phyloP scores from a whole-genome alignment of 2,888 invertebrate species.

The Limnephilus auricula region DNA sequence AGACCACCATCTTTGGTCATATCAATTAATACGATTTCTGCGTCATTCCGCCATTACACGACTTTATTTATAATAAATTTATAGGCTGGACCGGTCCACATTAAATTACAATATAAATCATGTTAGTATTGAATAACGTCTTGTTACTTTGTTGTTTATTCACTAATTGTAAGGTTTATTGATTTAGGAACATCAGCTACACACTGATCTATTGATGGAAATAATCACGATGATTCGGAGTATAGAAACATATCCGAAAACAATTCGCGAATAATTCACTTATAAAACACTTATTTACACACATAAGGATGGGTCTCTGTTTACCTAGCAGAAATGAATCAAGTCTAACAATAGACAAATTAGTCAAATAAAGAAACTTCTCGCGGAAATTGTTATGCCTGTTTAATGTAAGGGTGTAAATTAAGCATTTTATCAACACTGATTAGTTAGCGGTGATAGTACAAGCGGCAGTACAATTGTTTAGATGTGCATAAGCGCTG shows the following conservation, averaged over 20 bases:
- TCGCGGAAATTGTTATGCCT: neutral
- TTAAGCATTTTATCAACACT: neutral
- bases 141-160: neutral
- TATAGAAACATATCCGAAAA: neutral
- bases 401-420: neutral
- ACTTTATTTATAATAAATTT: neutral
- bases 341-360: too few relatives aligned
- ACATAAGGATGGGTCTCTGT: too few relatives aligned
- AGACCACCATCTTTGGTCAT: constrained; percentile 59
- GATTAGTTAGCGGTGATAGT: neutral
- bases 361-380: neutral
- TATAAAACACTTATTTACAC: too few relatives aligned
- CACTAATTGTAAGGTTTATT: neutral
- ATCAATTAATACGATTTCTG: constrained; percentile 52
- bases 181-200: neutral
- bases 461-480: neutral
- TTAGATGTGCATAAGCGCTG: neutral
- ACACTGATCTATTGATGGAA: neutral
- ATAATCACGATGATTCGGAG: neutral
- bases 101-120: neutral
- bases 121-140: neutral
- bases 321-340: neutral
- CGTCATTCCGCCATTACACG: constrained; percentile 42
- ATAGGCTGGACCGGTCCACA: neutral
- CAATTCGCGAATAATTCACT: neutral